A percentile compares a stretch with the other conserved stretches of the same genome.
Evolutionary conservation across 2,113 vertebrate genomes (phyloP).

Genomic region (Nothoprocta perdicaria): DNA sequence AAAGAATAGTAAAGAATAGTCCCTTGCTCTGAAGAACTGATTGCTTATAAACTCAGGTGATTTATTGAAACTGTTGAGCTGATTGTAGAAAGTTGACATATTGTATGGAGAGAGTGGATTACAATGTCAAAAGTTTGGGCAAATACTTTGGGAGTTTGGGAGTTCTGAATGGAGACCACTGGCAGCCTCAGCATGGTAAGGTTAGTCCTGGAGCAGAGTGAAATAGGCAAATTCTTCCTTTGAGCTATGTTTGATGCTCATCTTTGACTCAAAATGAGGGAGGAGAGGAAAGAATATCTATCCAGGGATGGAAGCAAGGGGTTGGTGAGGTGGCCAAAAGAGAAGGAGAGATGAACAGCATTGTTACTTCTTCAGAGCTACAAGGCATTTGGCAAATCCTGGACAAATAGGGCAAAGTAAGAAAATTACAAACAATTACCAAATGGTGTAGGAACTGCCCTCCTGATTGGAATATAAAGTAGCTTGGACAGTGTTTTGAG

Average conservation of each 20-base stretch:
- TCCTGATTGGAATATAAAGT: not conserved
- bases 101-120: not conserved
- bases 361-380: not conserved
- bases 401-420: not conserved
- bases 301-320: not conserved
- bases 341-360: not conserved
- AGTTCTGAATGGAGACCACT: not conserved
- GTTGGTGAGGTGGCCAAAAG: not conserved
- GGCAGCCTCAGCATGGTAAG: rapidly evolving
- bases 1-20: not conserved
- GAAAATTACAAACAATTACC: not conserved
- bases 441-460: not conserved
- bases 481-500: not conserved
- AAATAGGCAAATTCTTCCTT: not conserved
- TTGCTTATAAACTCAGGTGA: not conserved
- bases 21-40: not conserved
- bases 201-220: not conserved
- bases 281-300: not conserved
- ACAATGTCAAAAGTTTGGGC: not conserved
- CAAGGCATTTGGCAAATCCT: not conserved
- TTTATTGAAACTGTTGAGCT: not conserved
- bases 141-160: not conserved
- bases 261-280: not conserved
- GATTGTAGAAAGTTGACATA: not conserved
- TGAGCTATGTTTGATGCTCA: not conserved